These are phyloP conservation scores for Calyptomena viridis DNA, from an alignment of 2,113 vertebrate species.

Conservation along the genomic window DNA sequence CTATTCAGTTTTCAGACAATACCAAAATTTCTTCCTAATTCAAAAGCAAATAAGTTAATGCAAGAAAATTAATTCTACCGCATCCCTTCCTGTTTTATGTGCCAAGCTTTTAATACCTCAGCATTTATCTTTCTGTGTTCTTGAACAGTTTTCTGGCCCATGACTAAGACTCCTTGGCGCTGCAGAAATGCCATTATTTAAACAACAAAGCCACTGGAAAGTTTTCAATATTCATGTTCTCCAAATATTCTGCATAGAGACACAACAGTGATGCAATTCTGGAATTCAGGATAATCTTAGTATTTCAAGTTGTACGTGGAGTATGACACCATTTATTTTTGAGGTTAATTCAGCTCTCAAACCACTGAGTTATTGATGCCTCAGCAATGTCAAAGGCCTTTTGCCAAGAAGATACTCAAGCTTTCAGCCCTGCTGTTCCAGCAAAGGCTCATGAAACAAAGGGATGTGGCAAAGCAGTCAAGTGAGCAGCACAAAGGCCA, in stretches of 20 bases:
- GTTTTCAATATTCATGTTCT: not conserved
- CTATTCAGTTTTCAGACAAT: conserved; percentile 15
- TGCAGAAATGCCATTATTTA: not conserved
- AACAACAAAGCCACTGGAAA: not conserved
- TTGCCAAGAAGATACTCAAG: not conserved
- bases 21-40: conserved; percentile 4
- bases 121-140: not conserved
- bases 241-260: not conserved
- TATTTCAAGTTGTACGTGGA: not conserved
- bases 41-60: not conserved
- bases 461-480: not conserved
- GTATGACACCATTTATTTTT: not conserved
- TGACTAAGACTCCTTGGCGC: not conserved
- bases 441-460: not conserved
- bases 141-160: not conserved
- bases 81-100: not conserved
- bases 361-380: not conserved
- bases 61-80: not conserved
- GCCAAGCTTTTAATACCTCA: not conserved
- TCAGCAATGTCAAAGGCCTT: not conserved
- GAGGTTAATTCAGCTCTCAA: not conserved
- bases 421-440: not conserved
- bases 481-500: not conserved
- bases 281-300: not conserved
- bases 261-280: not conserved